Base-by-base conservation (phyloP, 2,113 vertebrate species). In the Chrysemys picta region DNA sequence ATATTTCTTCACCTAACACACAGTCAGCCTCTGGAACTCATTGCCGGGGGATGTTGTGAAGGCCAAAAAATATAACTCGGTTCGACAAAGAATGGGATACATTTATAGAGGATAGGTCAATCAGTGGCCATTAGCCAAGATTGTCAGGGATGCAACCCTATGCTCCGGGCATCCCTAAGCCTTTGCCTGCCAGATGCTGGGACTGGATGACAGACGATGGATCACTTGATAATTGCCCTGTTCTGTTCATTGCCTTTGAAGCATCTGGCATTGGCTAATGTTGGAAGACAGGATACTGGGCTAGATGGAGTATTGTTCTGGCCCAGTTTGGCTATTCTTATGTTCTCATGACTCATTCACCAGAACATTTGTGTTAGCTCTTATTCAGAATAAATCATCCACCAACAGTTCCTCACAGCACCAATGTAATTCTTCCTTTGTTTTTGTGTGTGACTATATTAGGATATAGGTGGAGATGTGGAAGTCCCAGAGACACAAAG, bases 391-490 rank as follows among this genome's bases (percentile, higher is more conserved):
- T 27, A 25, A 14, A 1, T 16, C 85, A 24, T 72, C 45, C 29
- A 88, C 38, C 38, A 50, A 16, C 50, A 42, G 17, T 90, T 90
- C 89, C 84, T 1, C 1, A 93, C 5, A 62, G 45, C 19, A 72
- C 35, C 19, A 38, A n/a, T 0, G 31, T 82, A 47, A 14, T 38
- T n/a, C 2, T 2, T 79, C 14, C 56, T 8, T 78, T 13, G 21
- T 85, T 8, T n/a, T 89, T 93, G 83, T 93, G 81, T 88, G 19
- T 88, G 4, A 27, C 4, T 84, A 76, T 69, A 22, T 12, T 93
- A 54, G 87, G 13, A 27, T 85, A 9, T 13, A 84, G 12, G 8
- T 47, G 87, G 84, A 91, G 89, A 79, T 38, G 24, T 29, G 56
- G n/a, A 49, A 3, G 17, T 72, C 31, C 38, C 47, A 47, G 29